Conservation (phyloP, 2,113 vertebrate species). For the Sialia sialis region DNA sequence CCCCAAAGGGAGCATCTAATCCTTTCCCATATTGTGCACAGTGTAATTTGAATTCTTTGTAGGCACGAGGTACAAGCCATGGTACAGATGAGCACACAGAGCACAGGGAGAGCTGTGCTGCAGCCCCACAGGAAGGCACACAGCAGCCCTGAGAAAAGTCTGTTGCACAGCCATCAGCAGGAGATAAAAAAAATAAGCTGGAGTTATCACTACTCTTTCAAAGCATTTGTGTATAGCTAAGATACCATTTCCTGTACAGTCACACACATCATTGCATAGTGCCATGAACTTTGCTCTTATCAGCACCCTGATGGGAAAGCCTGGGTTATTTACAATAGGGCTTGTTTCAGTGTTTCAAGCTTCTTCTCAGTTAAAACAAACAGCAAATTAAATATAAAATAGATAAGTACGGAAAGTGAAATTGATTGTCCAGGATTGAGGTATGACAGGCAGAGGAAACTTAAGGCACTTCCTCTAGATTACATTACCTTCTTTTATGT, state of each 20-base stretch:
- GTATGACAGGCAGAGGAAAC: not conserved
- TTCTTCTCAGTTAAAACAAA: conserved; percentile 44
- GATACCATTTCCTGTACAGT: conserved; percentile 14
- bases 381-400: conserved; percentile 38
- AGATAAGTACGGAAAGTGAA: not conserved
- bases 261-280: not conserved
- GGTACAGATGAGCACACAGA: rapidly evolving
- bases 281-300: conserved; percentile 28
- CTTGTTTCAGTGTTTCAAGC: not conserved
- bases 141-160: not conserved
- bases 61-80: rapidly evolving
- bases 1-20: not conserved
- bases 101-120: not conserved
- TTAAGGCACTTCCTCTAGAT: not conserved
- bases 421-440: not conserved
- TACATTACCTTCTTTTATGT: not conserved
- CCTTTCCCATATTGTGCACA: not conserved
- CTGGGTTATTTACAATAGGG: not conserved
- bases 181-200: not conserved
- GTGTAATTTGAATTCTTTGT: not conserved
- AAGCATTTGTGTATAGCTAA: conserved; percentile 3
- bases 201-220: conserved; percentile 3
- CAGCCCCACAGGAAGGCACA: not conserved
- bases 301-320: conserved; percentile 18
- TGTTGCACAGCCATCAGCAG: not conserved